A percentile compares a stretch with the other conserved stretches of the same genome.
phyloP scores from a whole-genome alignment of 2,797 vertebrate genomes.

The Lateolabrax maculatus region DNA sequence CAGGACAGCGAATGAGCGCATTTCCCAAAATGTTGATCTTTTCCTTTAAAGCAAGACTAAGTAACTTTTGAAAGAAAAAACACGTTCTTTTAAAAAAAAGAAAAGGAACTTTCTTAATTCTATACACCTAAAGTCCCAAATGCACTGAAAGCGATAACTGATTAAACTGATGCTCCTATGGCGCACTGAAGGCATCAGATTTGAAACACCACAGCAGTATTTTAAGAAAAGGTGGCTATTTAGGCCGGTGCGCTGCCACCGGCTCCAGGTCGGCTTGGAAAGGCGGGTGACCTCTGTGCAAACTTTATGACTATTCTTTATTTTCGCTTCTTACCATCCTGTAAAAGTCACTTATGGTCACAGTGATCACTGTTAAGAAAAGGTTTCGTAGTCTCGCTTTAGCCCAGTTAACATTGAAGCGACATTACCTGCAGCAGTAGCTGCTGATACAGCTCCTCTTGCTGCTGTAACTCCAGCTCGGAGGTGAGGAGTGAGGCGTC shows the following conservation, averaged over 20 bases:
- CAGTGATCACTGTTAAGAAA: not conserved
- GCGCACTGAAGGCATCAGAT: too few relatives aligned
- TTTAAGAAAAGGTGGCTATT: too few relatives aligned
- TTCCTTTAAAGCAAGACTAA: not conserved
- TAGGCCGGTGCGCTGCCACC: too few relatives aligned
- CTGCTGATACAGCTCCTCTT: conserved; percentile 82
- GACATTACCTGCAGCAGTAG: conserved; percentile 77
- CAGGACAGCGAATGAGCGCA: not conserved
- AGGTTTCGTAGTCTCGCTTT: not conserved
- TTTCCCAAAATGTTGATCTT: too few relatives aligned
- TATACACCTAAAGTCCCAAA: too few relatives aligned
- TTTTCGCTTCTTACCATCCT: not conserved
- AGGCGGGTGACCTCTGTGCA: too few relatives aligned
- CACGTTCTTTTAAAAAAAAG: not conserved
- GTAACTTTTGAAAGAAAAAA: too few relatives aligned
- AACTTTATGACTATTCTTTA: too few relatives aligned
- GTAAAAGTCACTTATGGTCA: not conserved
- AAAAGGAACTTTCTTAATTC: not conserved
- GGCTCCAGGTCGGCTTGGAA: too few relatives aligned
- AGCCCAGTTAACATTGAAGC: not conserved
- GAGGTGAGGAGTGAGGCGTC: conserved; percentile 81
- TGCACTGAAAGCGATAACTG: too few relatives aligned
- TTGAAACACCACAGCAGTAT: too few relatives aligned
- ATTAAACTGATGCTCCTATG: too few relatives aligned
- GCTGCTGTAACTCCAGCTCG: conserved; percentile 76